phyloP scores from a whole-genome alignment of 2,888 invertebrate species.

The Diaprepes abbreviatus region DNA sequence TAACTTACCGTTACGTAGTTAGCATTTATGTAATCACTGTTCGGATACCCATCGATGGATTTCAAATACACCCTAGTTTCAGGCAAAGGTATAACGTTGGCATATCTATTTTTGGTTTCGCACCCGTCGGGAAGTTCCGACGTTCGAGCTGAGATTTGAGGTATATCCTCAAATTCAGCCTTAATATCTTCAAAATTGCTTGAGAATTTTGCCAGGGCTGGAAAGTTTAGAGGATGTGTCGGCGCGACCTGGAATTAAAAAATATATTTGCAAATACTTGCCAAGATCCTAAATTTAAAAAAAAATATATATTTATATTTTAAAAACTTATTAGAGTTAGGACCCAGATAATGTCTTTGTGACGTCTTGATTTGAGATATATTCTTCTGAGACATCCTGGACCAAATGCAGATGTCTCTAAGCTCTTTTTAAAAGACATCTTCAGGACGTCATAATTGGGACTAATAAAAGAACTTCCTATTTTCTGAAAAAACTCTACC shows the following conservation, averaged over 20 bases:
- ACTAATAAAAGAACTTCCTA: no score
- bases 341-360: no score
- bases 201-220: constrained; percentile 82
- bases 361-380: no score
- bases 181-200: constrained; percentile 79
- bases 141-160: constrained; percentile 81
- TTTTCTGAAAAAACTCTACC: no score
- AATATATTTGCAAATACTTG: no score
- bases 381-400: no score
- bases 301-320: no score
- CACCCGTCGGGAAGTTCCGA: constrained; percentile 90
- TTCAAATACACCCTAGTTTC: constrained; percentile 88
- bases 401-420: no score
- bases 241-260: constrained; percentile 70
- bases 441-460: no score
- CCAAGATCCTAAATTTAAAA: no score
- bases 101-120: constrained; percentile 92
- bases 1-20: constrained; percentile 90
- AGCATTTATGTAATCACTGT: constrained; percentile 93
- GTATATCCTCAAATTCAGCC: constrained; percentile 87
- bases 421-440: no score
- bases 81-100: constrained; percentile 94
- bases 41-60: constrained; percentile 79
- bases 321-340: no score
- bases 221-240: constrained; percentile 83